A percentile compares a stretch with the other conserved stretches of the same genome.
Evolutionary conservation across 2,888 invertebrate genomes (phyloP).

Genomic region (Kuschelorhynchus macadamiae): DNA sequence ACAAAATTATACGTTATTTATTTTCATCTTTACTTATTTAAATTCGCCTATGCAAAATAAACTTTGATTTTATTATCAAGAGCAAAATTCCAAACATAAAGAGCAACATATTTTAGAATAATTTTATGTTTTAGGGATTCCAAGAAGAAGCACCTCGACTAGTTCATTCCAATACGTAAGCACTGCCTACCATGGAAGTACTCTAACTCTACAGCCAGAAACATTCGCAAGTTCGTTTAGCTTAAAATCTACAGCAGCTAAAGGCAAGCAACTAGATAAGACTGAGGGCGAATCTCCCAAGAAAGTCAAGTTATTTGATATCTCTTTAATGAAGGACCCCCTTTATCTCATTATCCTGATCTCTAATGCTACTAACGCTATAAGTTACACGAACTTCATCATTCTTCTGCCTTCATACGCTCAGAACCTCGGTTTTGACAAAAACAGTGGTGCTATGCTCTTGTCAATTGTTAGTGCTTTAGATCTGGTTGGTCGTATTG

Average conservation of each 20-base stretch:
- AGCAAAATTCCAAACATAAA: no score
- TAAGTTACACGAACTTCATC: slow-evolving; percentile 89
- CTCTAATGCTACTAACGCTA: slow-evolving; percentile 86
- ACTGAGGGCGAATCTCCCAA: slow-evolving; percentile 62
- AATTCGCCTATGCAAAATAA: no score
- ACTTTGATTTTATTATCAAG: no score
- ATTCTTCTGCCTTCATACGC: slow-evolving; percentile 87
- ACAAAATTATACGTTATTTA: no score
- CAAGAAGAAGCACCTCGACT: slow-evolving; percentile 81
- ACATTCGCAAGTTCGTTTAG: slow-evolving; percentile 86
- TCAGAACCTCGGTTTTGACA: slow-evolving; percentile 78
- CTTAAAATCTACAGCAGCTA: slow-evolving; percentile 75
- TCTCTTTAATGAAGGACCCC: slow-evolving; percentile 81
- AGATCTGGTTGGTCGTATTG: slow-evolving; percentile 87
- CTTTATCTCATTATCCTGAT: slow-evolving; percentile 86
- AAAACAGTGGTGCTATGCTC: slow-evolving; percentile 79
- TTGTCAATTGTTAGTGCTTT: slow-evolving; percentile 85
- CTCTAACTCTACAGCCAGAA: slow-evolving; percentile 82
- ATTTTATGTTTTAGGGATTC: slow-evolving; percentile 62
- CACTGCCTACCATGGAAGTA: slow-evolving; percentile 89
- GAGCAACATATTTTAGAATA: background rate
- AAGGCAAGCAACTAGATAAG: slow-evolving; percentile 67
- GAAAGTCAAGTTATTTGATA: slow-evolving; percentile 80
- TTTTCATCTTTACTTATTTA: no score
- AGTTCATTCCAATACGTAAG: slow-evolving; percentile 89